phyloP scores from a whole-genome alignment of 1,140 invertebrate genomes.

The Dreissena polymorpha region DNA sequence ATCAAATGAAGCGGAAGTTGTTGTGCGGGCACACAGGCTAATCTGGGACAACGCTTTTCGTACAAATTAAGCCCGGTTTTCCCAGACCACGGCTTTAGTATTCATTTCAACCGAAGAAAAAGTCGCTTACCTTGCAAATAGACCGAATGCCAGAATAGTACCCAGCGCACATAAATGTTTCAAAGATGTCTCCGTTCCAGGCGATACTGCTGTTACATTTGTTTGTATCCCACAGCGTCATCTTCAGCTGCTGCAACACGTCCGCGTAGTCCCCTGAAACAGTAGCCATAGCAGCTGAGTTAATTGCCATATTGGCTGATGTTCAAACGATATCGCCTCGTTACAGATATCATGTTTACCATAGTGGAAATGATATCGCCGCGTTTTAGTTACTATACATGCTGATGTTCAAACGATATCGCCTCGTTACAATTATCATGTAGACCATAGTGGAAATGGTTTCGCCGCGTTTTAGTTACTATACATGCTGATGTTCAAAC shows the following conservation, averaged over 20 bases:
- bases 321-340: not conserved
- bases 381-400: no score
- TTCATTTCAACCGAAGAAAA: not conserved
- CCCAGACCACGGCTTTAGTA: not conserved
- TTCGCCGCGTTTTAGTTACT: no score
- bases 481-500: no score
- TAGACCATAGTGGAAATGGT: not conserved
- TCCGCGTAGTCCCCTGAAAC: constrained; percentile 45
- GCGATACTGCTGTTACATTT: constrained; percentile 70
- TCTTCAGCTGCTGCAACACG: constrained; percentile 68
- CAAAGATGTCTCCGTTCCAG: constrained; percentile 64
- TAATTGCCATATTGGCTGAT: no score
- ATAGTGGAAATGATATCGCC: not conserved
- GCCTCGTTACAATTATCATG: not conserved
- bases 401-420: no score
- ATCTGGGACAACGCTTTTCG: no score
- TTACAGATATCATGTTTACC: not conserved
- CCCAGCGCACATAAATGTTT: constrained; percentile 73
- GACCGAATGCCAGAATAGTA: constrained; percentile 73
- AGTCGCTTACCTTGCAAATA: constrained; percentile 84
- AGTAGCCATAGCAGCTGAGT: not conserved
- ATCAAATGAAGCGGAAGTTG: no score
- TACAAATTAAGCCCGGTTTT: no score
- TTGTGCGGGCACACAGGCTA: no score
- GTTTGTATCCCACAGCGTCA: constrained; percentile 66